These are phyloP conservation scores for Oncorhynchus tshawytscha DNA, from an alignment of 2,113 vertebrate species.

Conservation along the genomic window DNA sequence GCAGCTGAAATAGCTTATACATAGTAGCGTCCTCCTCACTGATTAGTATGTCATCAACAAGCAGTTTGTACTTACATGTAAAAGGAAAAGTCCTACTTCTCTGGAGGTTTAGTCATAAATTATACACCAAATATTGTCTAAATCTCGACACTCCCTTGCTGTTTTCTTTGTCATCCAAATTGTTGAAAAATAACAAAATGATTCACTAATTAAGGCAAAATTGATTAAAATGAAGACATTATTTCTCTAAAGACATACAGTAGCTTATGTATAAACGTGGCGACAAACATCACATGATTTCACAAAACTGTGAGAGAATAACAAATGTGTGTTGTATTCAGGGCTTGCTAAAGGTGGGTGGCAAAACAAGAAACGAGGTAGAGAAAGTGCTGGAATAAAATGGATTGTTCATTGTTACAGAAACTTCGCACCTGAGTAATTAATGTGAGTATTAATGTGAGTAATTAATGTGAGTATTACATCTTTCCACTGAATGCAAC, in stretches of 20 bases:
- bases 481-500: constrained; percentile 3
- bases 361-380: neutral
- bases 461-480: neutral
- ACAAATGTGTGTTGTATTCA: neutral
- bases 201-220: constrained; percentile 68
- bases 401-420: neutral
- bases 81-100: constrained; percentile 36
- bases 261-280: constrained; percentile 55
- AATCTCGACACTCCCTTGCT: constrained; percentile 45
- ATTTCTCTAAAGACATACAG: constrained; percentile 55
- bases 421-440: neutral
- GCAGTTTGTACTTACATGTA: constrained; percentile 48
- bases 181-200: constrained; percentile 64
- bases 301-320: constrained; percentile 38
- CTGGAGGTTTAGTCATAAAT: constrained; percentile 48
- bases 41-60: constrained; percentile 69
- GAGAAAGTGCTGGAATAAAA: neutral
- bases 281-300: constrained; percentile 58
- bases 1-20: constrained; percentile 70
- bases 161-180: constrained; percentile 35
- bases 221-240: constrained; percentile 56
- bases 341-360: too few relatives aligned
- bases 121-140: constrained; percentile 45
- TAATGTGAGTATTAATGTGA: neutral
- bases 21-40: constrained; percentile 62